These are phyloP conservation scores for Sphaerodactylus townsendi DNA, from an alignment of 2,113 vertebrate genomes.

Conservation along the genomic window DNA sequence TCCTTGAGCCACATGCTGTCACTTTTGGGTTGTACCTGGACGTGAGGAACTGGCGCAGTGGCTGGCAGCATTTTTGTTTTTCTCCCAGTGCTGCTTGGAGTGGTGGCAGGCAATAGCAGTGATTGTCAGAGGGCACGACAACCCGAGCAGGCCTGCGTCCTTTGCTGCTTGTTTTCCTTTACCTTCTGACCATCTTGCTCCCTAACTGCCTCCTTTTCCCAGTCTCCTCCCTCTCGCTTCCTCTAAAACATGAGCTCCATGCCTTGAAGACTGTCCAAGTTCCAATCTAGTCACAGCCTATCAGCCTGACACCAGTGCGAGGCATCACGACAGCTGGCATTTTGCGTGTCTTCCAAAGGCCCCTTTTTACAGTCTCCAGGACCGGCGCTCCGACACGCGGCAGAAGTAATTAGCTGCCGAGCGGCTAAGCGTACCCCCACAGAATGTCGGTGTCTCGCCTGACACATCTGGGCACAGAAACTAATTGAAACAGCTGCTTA, in stretches of 20 bases:
- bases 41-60: too few relatives aligned
- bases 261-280: constrained; percentile 5
- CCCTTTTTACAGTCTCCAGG: constrained; percentile 85
- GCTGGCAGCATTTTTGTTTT: too few relatives aligned
- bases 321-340: constrained; percentile 91
- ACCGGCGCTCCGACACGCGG: constrained; percentile 84
- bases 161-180: not conserved
- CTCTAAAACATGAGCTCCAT: not conserved
- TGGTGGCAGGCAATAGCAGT: too few relatives aligned
- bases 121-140: too few relatives aligned
- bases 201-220: not conserved
- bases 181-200: not conserved
- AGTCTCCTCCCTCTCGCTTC: not conserved
- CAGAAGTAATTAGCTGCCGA: constrained; percentile 99
- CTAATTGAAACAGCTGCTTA: constrained; percentile 99
- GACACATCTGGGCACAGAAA: constrained; percentile 99
- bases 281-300: constrained; percentile 68
- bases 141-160: not conserved
- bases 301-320: constrained; percentile 80
- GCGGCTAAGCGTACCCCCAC: constrained; percentile 90
- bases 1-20: too few relatives aligned
- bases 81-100: too few relatives aligned
- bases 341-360: constrained; percentile 86
- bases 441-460: constrained; percentile 94
- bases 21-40: too few relatives aligned